Conservation (phyloP, 2,797 vertebrate genomes). For the Pipistrellus nathusii region DNA sequence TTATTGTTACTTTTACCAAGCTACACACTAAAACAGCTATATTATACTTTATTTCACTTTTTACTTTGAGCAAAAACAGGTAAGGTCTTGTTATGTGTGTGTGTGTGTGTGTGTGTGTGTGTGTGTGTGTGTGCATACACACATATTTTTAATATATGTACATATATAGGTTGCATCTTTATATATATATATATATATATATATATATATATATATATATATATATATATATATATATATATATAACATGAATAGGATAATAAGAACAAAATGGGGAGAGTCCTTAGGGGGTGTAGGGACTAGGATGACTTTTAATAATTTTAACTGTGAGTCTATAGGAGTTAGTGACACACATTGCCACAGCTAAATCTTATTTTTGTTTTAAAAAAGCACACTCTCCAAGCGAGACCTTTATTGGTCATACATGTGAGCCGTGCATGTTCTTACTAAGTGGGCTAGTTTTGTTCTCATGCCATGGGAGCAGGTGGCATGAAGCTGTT, state of each 20-base stretch:
- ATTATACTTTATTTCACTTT: constrained; percentile 24
- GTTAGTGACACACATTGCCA: not conserved
- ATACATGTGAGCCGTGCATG: not conserved
- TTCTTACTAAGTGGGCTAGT: constrained; percentile 81
- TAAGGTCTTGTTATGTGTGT: not conserved
- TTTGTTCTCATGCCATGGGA: constrained; percentile 86
- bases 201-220: not conserved
- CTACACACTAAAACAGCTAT: not conserved
- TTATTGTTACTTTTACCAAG: not conserved
- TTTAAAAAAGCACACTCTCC: not conserved
- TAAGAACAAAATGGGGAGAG: constrained; percentile 40
- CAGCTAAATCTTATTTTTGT: constrained; percentile 48
- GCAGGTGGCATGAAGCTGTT: constrained; percentile 91
- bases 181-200: too few relatives aligned
- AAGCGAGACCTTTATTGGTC: constrained; percentile 61
- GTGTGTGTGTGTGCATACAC: not conserved
- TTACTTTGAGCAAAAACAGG: not conserved
- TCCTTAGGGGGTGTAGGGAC: constrained; percentile 52
- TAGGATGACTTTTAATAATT: constrained; percentile 62
- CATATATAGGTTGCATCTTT: not conserved
- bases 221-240: not conserved
- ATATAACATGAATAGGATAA: not conserved
- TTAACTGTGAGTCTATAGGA: constrained; percentile 41
- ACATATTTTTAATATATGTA: not conserved
- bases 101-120: not conserved